Base-by-base conservation (phyloP, 2,888 invertebrate species). In the Netelia melanura region DNA sequence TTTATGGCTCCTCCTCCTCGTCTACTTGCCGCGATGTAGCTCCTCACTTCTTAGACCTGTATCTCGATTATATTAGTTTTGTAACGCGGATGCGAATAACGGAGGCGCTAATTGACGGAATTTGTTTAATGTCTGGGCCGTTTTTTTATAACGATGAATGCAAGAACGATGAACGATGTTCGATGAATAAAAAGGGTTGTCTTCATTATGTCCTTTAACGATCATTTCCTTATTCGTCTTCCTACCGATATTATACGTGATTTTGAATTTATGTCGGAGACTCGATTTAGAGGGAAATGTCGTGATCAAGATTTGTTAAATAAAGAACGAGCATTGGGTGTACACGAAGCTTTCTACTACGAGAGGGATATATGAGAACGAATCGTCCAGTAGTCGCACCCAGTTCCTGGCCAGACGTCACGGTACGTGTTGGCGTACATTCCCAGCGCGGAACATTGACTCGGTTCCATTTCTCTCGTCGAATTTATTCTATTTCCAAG, bases 401-500 rank as follows among this genome's bases (percentile, higher is more conserved):
- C 58, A 23, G 48, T 17, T 10, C 21, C 25, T 30, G 61, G 52
- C 21, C 58, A 75, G 74, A 74, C 74, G 10, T 71, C 38, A 21
- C 14, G 14, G 23, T 61, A 74, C 25, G 11, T 30, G n/a, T 23
- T 3, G 38, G 38, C 48, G 38, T 62, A 44, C 14, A 64, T 43
- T 52, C 21, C 58, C 58, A 14, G 21, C 21, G 21, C 58, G n/a
- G 58, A n/a, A 38, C 38, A 62, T 52, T 61, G 56, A 58, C 68
- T 61, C 56, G 68, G 38, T 54, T 71, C 61, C 38, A 62, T 62
- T 70, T 65, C 54, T 48, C 76, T 43, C 23, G 10, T 52, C 25
- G 14, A 84, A 84, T 84, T 80, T 77, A 84, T 84, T 81, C 61
- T 54, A 77, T 84, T 84, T 80, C 23, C 61, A 38, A 44, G 80